A percentile compares a stretch with the other conserved stretches of the same genome.
These are phyloP conservation scores for Monochamus saltuarius DNA, from an alignment of 1,140 invertebrate species.

Conservation along the genomic window DNA sequence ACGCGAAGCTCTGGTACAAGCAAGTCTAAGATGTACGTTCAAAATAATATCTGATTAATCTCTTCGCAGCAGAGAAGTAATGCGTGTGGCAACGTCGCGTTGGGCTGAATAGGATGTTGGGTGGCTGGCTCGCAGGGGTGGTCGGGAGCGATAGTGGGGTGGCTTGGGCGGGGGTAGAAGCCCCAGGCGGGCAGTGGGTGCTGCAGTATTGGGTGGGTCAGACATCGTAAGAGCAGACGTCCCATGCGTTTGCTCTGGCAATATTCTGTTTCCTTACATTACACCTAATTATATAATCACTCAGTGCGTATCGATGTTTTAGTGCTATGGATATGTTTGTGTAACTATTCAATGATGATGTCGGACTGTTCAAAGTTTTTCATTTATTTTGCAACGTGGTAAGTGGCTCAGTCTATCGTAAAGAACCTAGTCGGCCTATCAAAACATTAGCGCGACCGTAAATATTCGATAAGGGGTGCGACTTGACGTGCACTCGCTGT, in stretches of 20 bases:
- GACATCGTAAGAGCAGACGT: conserved; percentile 43
- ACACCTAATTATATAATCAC: neutral
- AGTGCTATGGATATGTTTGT: neutral
- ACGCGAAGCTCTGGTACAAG: too few relatives aligned
- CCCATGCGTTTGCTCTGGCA: conserved; percentile 34
- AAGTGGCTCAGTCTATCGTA: conserved; percentile 12
- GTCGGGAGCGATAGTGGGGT: conserved; percentile 39
- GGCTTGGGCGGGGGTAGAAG: conserved; percentile 41
- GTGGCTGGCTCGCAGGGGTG: conserved; percentile 38
- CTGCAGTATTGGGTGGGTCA: conserved; percentile 53
- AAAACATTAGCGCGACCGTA: conserved; percentile 14
- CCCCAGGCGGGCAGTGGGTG: conserved; percentile 52
- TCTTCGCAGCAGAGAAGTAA: neutral
- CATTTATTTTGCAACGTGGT: conserved; percentile 16
- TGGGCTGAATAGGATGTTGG: conserved; percentile 26
- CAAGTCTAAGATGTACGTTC: too few relatives aligned
- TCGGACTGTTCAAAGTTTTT: conserved; percentile 7
- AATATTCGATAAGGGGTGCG: too few relatives aligned
- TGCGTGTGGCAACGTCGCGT: conserved; percentile 10
- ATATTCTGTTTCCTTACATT: conserved; percentile 16
- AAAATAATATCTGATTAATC: too few relatives aligned
- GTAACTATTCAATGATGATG: conserved; percentile 5
- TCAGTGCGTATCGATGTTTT: neutral
- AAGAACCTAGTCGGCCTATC: conserved; percentile 4
- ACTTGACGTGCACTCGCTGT: too few relatives aligned